Conservation (phyloP, 2,888 invertebrate genomes). For the Phanerotoma sp. region DNA sequence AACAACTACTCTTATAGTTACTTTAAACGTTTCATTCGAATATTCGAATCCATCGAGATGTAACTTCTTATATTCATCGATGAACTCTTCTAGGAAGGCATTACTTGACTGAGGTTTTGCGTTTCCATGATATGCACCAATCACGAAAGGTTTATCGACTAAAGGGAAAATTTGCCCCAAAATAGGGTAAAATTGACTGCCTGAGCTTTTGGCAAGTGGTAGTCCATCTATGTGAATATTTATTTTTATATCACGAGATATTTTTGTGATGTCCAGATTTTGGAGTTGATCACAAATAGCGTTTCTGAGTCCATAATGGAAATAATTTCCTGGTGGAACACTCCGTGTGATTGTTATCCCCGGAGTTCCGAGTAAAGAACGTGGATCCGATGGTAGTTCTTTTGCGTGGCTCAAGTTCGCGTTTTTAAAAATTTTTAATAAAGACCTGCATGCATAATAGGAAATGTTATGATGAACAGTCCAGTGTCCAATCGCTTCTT, state of each 20-base stretch:
- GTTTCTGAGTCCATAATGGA: neutral
- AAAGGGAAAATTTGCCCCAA: conserved; percentile 1
- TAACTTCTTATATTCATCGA: conserved; percentile 3
- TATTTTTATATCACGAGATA: conserved; percentile 1
- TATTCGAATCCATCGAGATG: neutral
- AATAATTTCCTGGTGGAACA: conserved; percentile 1
- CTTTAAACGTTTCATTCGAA: neutral
- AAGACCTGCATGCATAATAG: too few species aligned
- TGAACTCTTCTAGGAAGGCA: conserved; percentile 3
- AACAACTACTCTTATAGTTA: conserved; percentile 4
- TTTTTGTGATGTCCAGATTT: neutral
- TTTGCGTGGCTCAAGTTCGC: too few species aligned
- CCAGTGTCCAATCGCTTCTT: too few species aligned
- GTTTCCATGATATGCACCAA: conserved; percentile 6
- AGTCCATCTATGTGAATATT: conserved; percentile 33
- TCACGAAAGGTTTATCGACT: conserved; percentile 1
- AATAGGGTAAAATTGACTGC: conserved; percentile 29
- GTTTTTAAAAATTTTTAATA: too few species aligned
- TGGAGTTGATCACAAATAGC: neutral
- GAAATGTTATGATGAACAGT: too few species aligned
- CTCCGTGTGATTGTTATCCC: neutral
- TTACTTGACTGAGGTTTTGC: neutral
- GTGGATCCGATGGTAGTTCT: conserved; percentile 6
- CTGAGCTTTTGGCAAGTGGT: conserved; percentile 28
- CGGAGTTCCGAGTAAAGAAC: neutral